Base-by-base conservation (phyloP, 2,888 invertebrate genomes). In the Cantharis flavilabris region DNA sequence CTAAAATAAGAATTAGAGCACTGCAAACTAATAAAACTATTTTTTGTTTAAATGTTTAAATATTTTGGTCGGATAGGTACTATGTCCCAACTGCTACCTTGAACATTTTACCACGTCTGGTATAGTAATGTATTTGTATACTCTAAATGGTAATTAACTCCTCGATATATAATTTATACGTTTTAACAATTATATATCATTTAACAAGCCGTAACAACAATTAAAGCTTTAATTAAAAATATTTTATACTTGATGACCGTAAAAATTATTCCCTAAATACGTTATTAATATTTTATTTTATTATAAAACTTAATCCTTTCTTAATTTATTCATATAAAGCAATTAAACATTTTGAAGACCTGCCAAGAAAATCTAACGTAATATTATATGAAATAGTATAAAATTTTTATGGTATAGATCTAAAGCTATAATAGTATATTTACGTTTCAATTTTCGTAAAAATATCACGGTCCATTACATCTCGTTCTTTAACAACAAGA, bases 371-470 rank as follows among this genome's bases (percentile, higher is more conserved):
- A 71, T 70, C 33, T 13, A 33, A 33, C 11, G 30, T 63, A 64
- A 76, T 69, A 64, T 73, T 62, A 73, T 30, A 30, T 76, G 73
- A 76, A 76, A 73, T 67, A 69, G 70, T 13, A 30, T 3, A 20
- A 65, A 49, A 70, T 76, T 73, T 74, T 77, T 73, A 69, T 77
- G 64, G 69, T 72, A 77, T 77, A 71, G 71, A 77, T 77, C 74
- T 74, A 70, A 71, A 64, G 84, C 84, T 84, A 84, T 87, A 87
- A 87, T 87, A 88, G 83, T 87, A 86, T 87, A 87, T 87, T 87
- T 87, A 87, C 87, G 87, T 87, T 87, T 87, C 87, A 87, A 87
- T 87, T 87, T 87, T 87, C 87, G 85, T 84, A 85, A 86, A 86
- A 87, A 87, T 87, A 87, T 87, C 87, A 87, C 86, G 87, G 86